These are phyloP conservation scores for Sturmia bella DNA, from an alignment of 2,888 invertebrate species.

Conservation along the genomic window DNA sequence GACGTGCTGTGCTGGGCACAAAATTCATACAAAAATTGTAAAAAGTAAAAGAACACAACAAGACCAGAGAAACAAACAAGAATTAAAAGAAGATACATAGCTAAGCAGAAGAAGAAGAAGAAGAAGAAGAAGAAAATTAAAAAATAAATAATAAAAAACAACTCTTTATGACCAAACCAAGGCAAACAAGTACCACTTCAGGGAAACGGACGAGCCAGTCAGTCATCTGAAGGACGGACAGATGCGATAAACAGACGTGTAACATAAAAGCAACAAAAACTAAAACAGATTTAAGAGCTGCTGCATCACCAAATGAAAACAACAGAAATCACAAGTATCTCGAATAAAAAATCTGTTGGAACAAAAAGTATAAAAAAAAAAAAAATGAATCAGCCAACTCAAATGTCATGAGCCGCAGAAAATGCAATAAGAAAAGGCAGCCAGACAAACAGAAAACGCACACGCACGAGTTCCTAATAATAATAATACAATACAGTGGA, in stretches of 20 bases:
- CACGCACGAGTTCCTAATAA: slow-evolving; percentile 36
- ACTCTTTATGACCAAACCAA: slow-evolving; percentile 71
- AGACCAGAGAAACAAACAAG: slow-evolving; percentile 30
- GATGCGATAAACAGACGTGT: slow-evolving; percentile 45
- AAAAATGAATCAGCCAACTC: slow-evolving; percentile 56
- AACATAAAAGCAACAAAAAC: not conserved
- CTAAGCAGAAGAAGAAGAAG: slow-evolving; percentile 22
- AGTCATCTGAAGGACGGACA: slow-evolving; percentile 44
- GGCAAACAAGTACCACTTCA: slow-evolving; percentile 73
- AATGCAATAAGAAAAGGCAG: slow-evolving; percentile 26
- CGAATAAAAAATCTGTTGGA: slow-evolving; percentile 20
- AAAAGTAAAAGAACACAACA: slow-evolving; percentile 25
- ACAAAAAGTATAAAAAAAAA: no score
- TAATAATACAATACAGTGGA: slow-evolving; percentile 35
- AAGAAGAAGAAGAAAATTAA: slow-evolving; percentile 28
- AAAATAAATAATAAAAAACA: not conserved
- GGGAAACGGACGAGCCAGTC: slow-evolving; percentile 50
- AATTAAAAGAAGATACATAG: slow-evolving; percentile 23
- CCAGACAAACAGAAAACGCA: slow-evolving; percentile 12
- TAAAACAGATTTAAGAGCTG: slow-evolving; percentile 35
- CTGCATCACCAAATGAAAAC: slow-evolving; percentile 31
- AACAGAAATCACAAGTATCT: slow-evolving; percentile 40
- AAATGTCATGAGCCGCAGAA: slow-evolving; percentile 47
- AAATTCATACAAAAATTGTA: slow-evolving; percentile 16
- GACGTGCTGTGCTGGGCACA: slow-evolving; percentile 2